Evolutionary conservation across 1,140 invertebrate species (phyloP).

Genomic region (Scaptomyza graminum): DNA sequence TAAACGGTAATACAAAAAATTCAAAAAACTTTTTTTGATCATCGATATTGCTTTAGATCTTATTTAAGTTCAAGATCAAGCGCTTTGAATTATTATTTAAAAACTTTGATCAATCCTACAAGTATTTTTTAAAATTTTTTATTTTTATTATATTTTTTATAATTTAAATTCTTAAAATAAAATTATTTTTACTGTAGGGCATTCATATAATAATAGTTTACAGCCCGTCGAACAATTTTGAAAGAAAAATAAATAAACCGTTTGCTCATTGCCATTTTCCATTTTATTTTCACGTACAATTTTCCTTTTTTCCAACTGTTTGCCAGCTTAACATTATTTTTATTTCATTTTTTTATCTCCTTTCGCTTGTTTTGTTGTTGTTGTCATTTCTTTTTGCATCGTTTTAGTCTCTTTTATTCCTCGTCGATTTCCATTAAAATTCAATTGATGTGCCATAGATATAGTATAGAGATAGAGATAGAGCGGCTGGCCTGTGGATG

Average conservation of each 20-base stretch:
- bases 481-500: neutral
- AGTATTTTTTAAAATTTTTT: too few relatives aligned
- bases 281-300: slow-evolving; percentile 74
- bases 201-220: slow-evolving; percentile 48
- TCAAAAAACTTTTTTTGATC: too few relatives aligned
- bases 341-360: slow-evolving; percentile 14
- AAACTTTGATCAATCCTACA: too few relatives aligned
- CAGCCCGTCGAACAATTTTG: slow-evolving; percentile 57
- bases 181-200: slow-evolving; percentile 3
- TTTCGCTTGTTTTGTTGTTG: slow-evolving; percentile 11
- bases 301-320: slow-evolving; percentile 66
- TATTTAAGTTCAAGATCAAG: too few relatives aligned
- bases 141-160: neutral
- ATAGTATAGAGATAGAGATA: slow-evolving; percentile 4
- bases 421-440: slow-evolving; percentile 82
- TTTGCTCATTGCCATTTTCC: slow-evolving; percentile 72
- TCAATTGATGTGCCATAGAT: slow-evolving; percentile 74
- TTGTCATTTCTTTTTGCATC: slow-evolving; percentile 66
- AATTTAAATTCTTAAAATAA: too few relatives aligned
- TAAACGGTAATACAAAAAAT: too few relatives aligned
- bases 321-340: slow-evolving; percentile 32
- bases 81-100: too few relatives aligned
- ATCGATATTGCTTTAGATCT: too few relatives aligned
- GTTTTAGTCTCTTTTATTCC: slow-evolving; percentile 81
- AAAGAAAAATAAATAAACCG: slow-evolving; percentile 54